Evolutionary conservation across 2,888 invertebrate genomes (phyloP).

Genomic region (Diaperis boleti): DNA sequence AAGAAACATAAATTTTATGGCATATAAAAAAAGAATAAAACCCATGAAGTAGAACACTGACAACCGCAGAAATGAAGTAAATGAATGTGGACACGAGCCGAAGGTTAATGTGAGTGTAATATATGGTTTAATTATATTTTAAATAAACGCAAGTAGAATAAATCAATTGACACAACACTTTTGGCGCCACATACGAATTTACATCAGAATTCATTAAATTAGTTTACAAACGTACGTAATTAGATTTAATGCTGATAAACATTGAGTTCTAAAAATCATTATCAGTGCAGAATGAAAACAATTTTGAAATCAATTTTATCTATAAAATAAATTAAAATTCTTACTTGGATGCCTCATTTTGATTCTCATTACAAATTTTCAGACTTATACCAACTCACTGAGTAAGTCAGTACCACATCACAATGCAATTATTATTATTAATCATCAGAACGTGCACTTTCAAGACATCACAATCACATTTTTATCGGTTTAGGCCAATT

Average conservation of each 20-base stretch:
- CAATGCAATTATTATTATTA: constrained; percentile 12
- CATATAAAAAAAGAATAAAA: neutral
- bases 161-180: constrained; percentile 38
- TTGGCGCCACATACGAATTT: constrained; percentile 40
- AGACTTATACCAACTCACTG: neutral
- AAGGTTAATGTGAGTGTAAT: constrained; percentile 16
- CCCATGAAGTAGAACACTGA: neutral
- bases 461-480: constrained; percentile 5
- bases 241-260: constrained; percentile 22
- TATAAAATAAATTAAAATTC: constrained; percentile 2
- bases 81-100: constrained; percentile 4
- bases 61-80: constrained; percentile 1
- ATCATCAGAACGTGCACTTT: constrained; percentile 4
- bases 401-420: neutral
- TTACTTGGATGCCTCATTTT: neutral
- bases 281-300: constrained; percentile 1
- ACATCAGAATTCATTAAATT: constrained; percentile 14
- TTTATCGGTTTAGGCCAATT: neutral
- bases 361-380: neutral
- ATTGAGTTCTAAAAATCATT: constrained; percentile 10
- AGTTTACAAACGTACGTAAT: constrained; percentile 33
- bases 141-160: constrained; percentile 36
- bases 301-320: neutral
- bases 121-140: constrained; percentile 27
- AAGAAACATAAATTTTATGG: constrained; percentile 16